Conservation (phyloP, 2,888 invertebrate genomes). For the Podotricha telesiphe region DNA sequence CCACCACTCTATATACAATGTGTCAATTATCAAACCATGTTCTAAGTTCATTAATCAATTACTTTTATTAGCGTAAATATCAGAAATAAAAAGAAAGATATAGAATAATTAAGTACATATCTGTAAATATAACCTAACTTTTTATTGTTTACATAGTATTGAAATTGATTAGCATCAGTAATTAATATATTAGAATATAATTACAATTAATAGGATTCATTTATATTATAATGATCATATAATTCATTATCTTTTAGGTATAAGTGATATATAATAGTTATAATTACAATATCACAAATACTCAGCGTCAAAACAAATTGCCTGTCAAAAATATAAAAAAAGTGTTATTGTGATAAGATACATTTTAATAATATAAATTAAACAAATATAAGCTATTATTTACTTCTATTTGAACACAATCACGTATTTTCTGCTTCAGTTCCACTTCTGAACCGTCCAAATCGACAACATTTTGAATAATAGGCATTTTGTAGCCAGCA, state of each 20-base stretch:
- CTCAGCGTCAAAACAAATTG: conserved; percentile 14
- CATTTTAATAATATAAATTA: background rate
- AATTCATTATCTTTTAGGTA: background rate
- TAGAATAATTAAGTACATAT: background rate
- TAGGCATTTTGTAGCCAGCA: conserved; percentile 81
- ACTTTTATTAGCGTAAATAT: too few species aligned
- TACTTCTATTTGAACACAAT: conserved; percentile 79
- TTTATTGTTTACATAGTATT: background rate
- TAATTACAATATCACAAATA: conserved; percentile 2
- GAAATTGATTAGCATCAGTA: background rate
- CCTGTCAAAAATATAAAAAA: background rate
- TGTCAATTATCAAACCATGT: too few species aligned
- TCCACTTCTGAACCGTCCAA: conserved; percentile 62
- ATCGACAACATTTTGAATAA: conserved; percentile 69
- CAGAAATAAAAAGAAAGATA: too few species aligned
- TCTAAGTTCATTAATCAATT: too few species aligned
- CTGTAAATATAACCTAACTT: conserved; percentile 13
- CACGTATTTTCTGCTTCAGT: conserved; percentile 71
- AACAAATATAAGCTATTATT: background rate
- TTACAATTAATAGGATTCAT: background rate
- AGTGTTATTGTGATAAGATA: too few species aligned
- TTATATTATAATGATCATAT: background rate
- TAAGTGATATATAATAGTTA: background rate
- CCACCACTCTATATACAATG: too few species aligned
- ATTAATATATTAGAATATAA: background rate